phyloP scores from a whole-genome alignment of 1,140 invertebrate species.

The Linepithema humile region DNA sequence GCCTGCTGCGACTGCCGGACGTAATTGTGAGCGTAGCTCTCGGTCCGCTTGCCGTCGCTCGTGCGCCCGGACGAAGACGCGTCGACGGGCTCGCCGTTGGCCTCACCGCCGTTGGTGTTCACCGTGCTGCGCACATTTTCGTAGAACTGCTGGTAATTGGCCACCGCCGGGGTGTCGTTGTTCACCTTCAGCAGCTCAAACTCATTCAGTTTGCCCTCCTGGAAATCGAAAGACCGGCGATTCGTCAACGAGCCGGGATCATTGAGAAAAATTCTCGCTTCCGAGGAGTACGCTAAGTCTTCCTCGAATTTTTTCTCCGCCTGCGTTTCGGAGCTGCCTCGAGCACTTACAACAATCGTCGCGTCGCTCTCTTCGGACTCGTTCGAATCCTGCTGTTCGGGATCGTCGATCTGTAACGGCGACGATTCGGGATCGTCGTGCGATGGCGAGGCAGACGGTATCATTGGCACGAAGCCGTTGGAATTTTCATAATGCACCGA shows the following conservation, averaged over 20 bases:
- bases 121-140: conserved; percentile 48
- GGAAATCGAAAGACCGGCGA: conserved; percentile 76
- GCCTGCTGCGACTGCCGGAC: background rate
- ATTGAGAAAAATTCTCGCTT: conserved; percentile 78
- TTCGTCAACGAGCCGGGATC: conserved; percentile 64
- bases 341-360: conserved; percentile 27
- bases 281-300: conserved; percentile 76
- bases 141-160: conserved; percentile 80
- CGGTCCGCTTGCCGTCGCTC: conserved; percentile 49
- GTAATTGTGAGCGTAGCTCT: conserved; percentile 66
- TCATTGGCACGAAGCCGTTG: conserved; percentile 80
- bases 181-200: conserved; percentile 81
- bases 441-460: conserved; percentile 36
- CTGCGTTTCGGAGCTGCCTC: background rate
- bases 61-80: background rate
- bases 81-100: background rate
- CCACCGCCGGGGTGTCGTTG: conserved; percentile 78
- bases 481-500: conserved; percentile 77
- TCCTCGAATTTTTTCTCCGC: conserved; percentile 64
- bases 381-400: background rate
- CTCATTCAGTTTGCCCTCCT: conserved; percentile 72
- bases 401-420: background rate
- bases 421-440: background rate
- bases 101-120: conserved; percentile 16
- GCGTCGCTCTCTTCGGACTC: conserved; percentile 14